Conservation (phyloP, 2,797 vertebrate genomes). For the Pipistrellus nathusii region DNA sequence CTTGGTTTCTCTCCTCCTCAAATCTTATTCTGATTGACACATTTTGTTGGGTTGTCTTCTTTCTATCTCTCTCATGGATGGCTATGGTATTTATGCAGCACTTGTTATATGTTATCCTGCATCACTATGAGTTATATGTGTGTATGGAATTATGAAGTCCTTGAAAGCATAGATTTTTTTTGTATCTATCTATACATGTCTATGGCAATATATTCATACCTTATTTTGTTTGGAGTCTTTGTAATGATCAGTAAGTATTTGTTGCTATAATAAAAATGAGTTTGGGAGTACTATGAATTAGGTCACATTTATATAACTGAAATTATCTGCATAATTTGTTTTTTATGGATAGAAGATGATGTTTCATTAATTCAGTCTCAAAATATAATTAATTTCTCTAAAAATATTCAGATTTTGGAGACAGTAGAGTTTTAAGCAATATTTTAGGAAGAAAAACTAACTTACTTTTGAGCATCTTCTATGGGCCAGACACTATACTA, state of each 20-base stretch:
- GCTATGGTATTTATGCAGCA: neutral
- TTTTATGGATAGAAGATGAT: conserved; percentile 65
- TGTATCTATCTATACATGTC: neutral
- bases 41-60: neutral
- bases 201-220: neutral
- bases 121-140: neutral
- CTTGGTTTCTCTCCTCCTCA: neutral
- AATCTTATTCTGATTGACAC: neutral
- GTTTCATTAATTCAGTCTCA: conserved; percentile 60
- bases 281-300: conserved; percentile 64
- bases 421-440: neutral
- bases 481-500: neutral
- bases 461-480: neutral
- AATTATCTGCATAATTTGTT: conserved; percentile 67
- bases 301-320: conserved; percentile 60
- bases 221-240: neutral
- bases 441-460: conserved; percentile 58
- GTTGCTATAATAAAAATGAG: conserved; percentile 66
- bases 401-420: conserved; percentile 55
- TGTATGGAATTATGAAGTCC: neutral
- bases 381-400: conserved; percentile 64
- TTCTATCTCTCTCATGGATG: neutral
- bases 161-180: neutral
- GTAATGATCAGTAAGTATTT: conserved; percentile 48
- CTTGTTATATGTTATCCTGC: neutral